phyloP scores from a whole-genome alignment of 2,888 invertebrate genomes.

The Lamproptera curius region DNA sequence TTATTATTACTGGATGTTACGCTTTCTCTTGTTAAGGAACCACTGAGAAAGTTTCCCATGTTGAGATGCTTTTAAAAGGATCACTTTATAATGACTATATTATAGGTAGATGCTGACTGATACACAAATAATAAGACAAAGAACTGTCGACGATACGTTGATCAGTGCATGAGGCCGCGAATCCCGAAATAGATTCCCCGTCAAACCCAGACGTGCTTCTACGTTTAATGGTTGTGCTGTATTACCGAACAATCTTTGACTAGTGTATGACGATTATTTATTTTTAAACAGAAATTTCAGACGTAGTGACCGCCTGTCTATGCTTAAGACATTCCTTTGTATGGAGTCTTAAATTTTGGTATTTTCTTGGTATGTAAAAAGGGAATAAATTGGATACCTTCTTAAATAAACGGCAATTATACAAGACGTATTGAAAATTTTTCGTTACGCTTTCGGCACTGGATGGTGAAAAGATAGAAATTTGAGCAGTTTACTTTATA shows the following conservation, averaged over 20 bases:
- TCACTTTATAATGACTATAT: conserved; percentile 43
- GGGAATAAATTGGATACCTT: no score
- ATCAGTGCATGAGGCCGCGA: conserved; percentile 50
- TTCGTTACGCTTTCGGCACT: no score
- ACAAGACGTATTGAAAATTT: no score
- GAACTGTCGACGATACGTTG: conserved; percentile 59
- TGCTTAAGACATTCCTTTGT: no score
- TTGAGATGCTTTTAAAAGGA: conserved; percentile 71
- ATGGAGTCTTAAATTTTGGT: no score
- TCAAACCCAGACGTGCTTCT: conserved; percentile 62
- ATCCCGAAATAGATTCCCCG: conserved; percentile 68
- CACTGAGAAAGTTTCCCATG: conserved; percentile 71
- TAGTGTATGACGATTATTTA: conserved; percentile 61
- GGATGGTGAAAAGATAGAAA: no score
- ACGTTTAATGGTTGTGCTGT: conserved; percentile 46
- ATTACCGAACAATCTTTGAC: conserved; percentile 43
- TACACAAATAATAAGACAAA: conserved; percentile 70
- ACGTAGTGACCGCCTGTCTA: conserved; percentile 29
- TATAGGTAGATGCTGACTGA: conserved; percentile 43
- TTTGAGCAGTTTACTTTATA: no score
- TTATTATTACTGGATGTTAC: conserved; percentile 36
- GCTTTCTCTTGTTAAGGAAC: conserved; percentile 42
- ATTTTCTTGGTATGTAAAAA: no score
- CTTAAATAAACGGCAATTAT: no score
- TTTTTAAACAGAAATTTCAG: conserved; percentile 60